phyloP scores from a whole-genome alignment of 2,797 vertebrate species.

The Propithecus perrieri region DNA sequence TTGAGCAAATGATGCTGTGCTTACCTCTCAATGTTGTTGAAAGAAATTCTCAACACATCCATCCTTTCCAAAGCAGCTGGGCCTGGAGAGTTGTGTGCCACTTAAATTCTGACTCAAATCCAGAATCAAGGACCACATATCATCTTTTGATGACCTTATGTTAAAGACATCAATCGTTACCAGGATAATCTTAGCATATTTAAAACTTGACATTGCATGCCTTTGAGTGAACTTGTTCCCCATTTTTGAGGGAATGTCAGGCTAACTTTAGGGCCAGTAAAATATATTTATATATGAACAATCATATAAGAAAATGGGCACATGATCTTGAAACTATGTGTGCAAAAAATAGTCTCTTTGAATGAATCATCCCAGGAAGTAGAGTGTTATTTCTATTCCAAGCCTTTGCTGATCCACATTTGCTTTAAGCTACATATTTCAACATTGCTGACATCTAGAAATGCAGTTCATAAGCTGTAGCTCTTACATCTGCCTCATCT shows the following conservation, averaged over 20 bases:
- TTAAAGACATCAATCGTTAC: neutral
- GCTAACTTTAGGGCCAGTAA: constrained; percentile 48
- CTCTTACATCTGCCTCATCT: constrained; percentile 21
- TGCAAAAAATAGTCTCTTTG: neutral
- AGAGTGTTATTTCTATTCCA: constrained; percentile 60
- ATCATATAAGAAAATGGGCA: constrained; percentile 53
- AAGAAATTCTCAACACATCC: neutral
- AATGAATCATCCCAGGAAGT: constrained; percentile 66
- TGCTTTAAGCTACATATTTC: constrained; percentile 60
- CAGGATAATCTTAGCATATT: neutral
- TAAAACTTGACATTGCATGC: neutral
- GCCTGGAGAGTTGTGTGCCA: neutral
- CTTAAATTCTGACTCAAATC: neutral
- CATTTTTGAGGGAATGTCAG: neutral
- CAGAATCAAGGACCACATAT: neutral
- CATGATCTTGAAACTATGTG: constrained; percentile 21
- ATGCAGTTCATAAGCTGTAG: neutral
- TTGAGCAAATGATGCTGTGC: neutral
- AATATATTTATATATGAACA: constrained; percentile 55
- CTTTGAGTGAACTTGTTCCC: neutral
- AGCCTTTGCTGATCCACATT: constrained; percentile 49
- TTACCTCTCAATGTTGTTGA: neutral
- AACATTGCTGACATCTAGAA: constrained; percentile 55
- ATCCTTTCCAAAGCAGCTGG: neutral
- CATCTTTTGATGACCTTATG: neutral